Evolutionary conservation across 2,888 invertebrate genomes (phyloP).

Genomic region (Himalopsyche tibetana): DNA sequence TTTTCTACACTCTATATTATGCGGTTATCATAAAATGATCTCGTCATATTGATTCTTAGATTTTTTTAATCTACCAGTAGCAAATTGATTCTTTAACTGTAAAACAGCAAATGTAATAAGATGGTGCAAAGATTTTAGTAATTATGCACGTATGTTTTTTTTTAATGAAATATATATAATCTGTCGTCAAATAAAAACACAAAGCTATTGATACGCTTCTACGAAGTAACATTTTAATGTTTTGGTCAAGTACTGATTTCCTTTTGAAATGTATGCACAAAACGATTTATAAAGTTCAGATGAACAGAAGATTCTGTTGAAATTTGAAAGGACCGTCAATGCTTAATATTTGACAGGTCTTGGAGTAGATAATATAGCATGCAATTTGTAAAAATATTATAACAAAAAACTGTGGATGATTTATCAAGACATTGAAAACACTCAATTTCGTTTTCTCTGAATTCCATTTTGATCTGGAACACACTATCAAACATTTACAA

Average conservation of each 20-base stretch:
- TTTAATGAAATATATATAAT: too few relatives aligned
- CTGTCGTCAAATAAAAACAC: too few relatives aligned
- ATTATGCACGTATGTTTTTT: too few relatives aligned
- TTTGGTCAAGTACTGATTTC: neutral
- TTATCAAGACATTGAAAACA: neutral
- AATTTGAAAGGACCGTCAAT: neutral
- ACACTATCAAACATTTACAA: too few relatives aligned
- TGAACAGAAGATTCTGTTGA: neutral
- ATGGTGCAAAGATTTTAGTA: too few relatives aligned
- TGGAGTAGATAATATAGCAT: neutral
- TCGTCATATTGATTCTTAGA: too few relatives aligned
- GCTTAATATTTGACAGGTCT: neutral
- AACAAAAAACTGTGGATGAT: neutral
- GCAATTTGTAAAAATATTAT: neutral
- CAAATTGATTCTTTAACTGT: too few relatives aligned
- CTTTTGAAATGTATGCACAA: neutral
- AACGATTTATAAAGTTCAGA: neutral
- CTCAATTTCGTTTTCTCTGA: too few relatives aligned
- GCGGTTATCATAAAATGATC: too few relatives aligned
- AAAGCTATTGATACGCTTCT: neutral
- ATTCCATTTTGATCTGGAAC: too few relatives aligned
- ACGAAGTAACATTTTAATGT: neutral
- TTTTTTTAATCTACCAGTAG: too few relatives aligned
- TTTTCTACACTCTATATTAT: neutral
- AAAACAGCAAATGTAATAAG: too few relatives aligned